Conservation (phyloP, 1,140 invertebrate species). For the Macrotrachela quadricornifera region DNA sequence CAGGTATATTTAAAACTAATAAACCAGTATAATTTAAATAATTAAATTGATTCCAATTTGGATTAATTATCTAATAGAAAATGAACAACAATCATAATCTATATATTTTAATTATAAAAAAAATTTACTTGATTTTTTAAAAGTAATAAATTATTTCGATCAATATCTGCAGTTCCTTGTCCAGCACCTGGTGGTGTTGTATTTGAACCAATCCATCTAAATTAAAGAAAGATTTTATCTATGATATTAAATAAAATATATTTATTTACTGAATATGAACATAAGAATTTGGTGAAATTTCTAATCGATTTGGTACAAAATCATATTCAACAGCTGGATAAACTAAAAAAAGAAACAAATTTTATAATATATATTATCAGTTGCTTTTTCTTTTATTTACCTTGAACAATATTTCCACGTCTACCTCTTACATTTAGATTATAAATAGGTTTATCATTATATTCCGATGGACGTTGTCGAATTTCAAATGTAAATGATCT, state of each 20-base stretch:
- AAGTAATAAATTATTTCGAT: slow-evolving; percentile 25
- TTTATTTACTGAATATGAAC: not conserved
- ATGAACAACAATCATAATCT: not conserved
- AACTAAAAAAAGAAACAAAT: not conserved
- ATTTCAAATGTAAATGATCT: slow-evolving; percentile 5
- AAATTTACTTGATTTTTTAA: slow-evolving; percentile 11
- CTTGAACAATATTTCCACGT: slow-evolving; percentile 10
- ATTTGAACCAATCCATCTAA: slow-evolving; percentile 7
- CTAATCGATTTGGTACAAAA: slow-evolving; percentile 10
- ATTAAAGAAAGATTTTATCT: not conserved
- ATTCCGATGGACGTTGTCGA: not conserved
- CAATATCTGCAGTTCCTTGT: slow-evolving; percentile 21
- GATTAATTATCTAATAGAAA: not conserved
- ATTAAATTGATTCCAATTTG: not conserved
- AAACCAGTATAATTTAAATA: not conserved
- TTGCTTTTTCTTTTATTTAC: too few relatives aligned
- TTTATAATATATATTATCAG: too few relatives aligned
- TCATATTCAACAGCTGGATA: slow-evolving; percentile 10
- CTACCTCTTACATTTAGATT: slow-evolving; percentile 8
- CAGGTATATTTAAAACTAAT: not conserved
- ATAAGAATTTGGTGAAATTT: not conserved
- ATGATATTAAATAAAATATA: not conserved
- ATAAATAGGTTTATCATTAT: not conserved
- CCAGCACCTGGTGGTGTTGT: slow-evolving; percentile 15
- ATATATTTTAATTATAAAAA: not conserved